A percentile compares a stretch with the other conserved stretches of the same genome.
Conservation (phyloP, 1,140 invertebrate genomes). For the Drosophila tristis region DNA sequence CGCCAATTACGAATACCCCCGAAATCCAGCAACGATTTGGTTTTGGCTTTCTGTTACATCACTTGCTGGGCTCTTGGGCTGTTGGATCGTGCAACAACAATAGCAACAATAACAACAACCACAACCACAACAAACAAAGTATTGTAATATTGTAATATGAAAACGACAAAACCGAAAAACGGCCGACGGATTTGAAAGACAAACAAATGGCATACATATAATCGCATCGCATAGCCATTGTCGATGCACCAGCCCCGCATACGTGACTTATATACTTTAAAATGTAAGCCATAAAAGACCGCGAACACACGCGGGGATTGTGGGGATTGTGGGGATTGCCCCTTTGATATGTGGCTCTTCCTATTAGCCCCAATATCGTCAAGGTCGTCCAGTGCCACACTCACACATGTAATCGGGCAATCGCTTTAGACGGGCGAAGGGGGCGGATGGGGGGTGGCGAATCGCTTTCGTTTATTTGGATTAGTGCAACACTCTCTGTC, state of each 20-base stretch:
- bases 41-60: constrained; percentile 41
- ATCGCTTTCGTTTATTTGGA: not conserved
- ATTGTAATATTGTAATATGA: constrained; percentile 22
- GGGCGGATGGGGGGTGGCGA: not conserved
- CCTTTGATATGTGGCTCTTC: constrained; percentile 15
- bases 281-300: constrained; percentile 17
- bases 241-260: constrained; percentile 18
- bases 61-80: not conserved
- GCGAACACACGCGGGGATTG: not conserved
- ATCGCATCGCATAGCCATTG: constrained; percentile 17
- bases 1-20: constrained; percentile 66
- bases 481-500: too few relatives aligned
- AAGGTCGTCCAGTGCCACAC: constrained; percentile 53
- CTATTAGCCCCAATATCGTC: constrained; percentile 43
- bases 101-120: not conserved
- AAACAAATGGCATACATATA: constrained; percentile 35
- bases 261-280: constrained; percentile 51
- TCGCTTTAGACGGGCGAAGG: not conserved
- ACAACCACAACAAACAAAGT: constrained; percentile 4
- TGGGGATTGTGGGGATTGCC: too few relatives aligned
- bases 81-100: constrained; percentile 20
- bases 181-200: constrained; percentile 49
- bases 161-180: constrained; percentile 23
- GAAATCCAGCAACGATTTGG: constrained; percentile 21
- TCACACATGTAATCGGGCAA: constrained; percentile 4